Evolutionary conservation across 2,888 invertebrate species (phyloP).

Genomic region (Lasioglossum leucozonium): DNA sequence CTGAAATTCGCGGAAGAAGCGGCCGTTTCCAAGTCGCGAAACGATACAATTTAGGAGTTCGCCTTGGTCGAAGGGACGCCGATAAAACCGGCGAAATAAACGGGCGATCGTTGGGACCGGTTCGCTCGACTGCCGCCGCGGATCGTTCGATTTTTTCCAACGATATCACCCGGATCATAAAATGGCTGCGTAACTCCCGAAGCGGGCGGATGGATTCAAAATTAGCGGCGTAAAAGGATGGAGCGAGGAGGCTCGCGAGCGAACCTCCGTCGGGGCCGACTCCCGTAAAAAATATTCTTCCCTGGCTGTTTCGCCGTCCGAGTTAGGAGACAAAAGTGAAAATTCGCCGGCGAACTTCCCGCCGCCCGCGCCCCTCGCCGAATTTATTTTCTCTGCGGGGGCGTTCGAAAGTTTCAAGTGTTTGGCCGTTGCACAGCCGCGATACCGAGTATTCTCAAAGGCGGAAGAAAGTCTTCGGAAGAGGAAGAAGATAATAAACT

Average conservation of each 20-base stretch:
- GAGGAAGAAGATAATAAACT: constrained; percentile 23
- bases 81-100: neutral
- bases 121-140: neutral
- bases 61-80: neutral
- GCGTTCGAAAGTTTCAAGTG: constrained; percentile 28
- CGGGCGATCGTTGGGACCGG: neutral
- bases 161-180: neutral
- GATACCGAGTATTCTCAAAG: constrained; percentile 25
- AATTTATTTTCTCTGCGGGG: constrained; percentile 26
- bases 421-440: constrained; percentile 30
- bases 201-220: neutral
- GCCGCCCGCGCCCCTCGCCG: neutral
- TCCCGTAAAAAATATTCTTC: neutral
- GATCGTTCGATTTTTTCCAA: neutral
- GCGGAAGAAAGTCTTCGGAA: constrained; percentile 29
- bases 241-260: no score
- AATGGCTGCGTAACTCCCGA: neutral
- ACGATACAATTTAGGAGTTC: neutral
- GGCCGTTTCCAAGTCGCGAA: neutral
- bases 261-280: neutral
- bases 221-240: constrained; percentile 15
- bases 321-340: constrained; percentile 14
- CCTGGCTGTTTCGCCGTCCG: neutral
- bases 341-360: constrained; percentile 13
- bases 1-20: neutral